Evolutionary conservation across 2,797 vertebrate genomes (phyloP), one percentile per base, ranked within the genome.

Genomic region (Sebastes vulpes): DNA sequence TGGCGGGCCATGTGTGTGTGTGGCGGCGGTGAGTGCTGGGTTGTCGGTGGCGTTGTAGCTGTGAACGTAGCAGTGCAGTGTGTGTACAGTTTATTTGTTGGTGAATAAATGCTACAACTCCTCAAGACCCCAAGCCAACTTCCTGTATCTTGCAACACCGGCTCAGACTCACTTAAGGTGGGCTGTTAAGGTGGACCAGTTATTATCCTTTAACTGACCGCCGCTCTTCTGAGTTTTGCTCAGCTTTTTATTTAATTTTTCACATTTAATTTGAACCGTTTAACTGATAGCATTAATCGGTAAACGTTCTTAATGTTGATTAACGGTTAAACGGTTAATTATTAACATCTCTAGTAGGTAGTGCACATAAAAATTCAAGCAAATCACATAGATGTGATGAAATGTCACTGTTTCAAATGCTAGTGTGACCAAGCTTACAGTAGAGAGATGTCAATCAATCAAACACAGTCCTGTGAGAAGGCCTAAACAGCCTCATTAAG

Each of bases 171-270:
- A 48, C 42, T 48, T 48, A 46, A 46, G 42, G 3, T 48, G 42
- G 42, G 42, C 42, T 48, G 42, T n/a, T 46, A 46, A 46, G 3
- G 38, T 18, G 38, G 6, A 46, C 16, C 16, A n/a, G 42, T 1
- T 48, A 18, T n/a, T 46, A 1, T 48, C 42, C 42, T 48, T 48
- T 48, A 48, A 48, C 16, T n/a, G 42, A 8, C 42, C 3, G 3
- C 42, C 3, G 16, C 0, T n/a, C 0, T 48, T 46, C 38, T 48
- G 42, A 48, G 42, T 0, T 48, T 48, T 48, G 42, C 16, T 48
- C 16, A 48, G 42, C 42, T 46, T 46, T 46, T 42, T 42, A 42
- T 42, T 42, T 16, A 42, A 42, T 42, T 16, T 14, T 1, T 42
- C 0, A 42, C 0, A 42, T 42, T 42, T 42, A 16, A 16, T 42